These are phyloP conservation scores for Apantesis nais DNA, from an alignment of 2,888 invertebrate species.

Conservation along the genomic window DNA sequence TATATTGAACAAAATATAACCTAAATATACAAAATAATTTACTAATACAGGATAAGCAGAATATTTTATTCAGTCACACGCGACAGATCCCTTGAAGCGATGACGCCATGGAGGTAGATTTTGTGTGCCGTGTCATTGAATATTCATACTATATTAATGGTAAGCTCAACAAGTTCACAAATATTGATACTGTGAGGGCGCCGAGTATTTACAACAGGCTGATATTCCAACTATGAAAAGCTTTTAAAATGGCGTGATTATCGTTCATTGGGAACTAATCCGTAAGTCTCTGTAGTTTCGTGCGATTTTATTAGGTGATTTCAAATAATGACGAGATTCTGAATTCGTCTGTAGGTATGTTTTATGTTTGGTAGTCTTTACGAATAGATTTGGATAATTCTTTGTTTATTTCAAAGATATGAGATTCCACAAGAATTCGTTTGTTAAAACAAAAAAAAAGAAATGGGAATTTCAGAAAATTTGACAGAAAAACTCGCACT, in stretches of 20 bases:
- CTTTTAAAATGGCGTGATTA: neutral
- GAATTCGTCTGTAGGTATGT: neutral
- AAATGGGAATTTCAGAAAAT: too few species aligned
- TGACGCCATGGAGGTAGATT: neutral
- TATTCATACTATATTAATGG: slow-evolving; percentile 14
- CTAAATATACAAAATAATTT: neutral
- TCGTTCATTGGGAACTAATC: neutral
- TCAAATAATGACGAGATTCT: neutral
- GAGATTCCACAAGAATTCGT: too few species aligned
- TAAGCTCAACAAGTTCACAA: slow-evolving; percentile 8
- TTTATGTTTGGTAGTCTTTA: too few species aligned
- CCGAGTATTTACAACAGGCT: neutral
- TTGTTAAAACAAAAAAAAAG: too few species aligned
- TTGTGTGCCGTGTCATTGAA: slow-evolving; percentile 13
- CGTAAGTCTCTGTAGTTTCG: neutral
- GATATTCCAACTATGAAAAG: neutral
- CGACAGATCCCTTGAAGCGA: neutral
- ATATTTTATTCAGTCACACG: slow-evolving; percentile 5
- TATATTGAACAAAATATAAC: neutral
- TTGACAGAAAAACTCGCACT: too few species aligned
- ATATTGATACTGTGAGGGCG: slow-evolving; percentile 8
- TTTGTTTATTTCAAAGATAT: too few species aligned
- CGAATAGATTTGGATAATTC: too few species aligned
- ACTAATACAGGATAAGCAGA: neutral
- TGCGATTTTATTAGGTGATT: neutral